phyloP scores from a whole-genome alignment of 2,113 vertebrate species.

The Phaetusa simplex region DNA sequence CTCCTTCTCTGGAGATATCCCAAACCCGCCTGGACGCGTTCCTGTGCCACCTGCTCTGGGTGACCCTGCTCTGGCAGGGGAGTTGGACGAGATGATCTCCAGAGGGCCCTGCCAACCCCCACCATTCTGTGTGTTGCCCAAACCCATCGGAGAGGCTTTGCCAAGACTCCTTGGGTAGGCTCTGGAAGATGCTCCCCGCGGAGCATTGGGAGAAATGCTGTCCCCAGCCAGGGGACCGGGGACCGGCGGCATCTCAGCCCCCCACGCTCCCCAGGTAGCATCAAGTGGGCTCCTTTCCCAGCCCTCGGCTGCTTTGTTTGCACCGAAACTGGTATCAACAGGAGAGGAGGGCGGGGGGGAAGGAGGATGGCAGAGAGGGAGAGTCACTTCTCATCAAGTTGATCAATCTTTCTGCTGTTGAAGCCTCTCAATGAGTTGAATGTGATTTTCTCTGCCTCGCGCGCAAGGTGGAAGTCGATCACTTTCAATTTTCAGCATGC shows the following conservation, averaged over 20 bases:
- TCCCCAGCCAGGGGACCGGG: neutral
- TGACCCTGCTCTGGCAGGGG: too few species aligned
- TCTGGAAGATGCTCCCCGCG: neutral
- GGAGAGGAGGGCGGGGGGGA: neutral
- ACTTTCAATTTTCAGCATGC: slow-evolving; percentile 67
- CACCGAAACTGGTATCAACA: neutral
- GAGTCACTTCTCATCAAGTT: slow-evolving; percentile 57
- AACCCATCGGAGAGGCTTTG: neutral
- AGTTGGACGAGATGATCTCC: neutral
- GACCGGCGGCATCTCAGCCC: neutral
- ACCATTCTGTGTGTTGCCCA: neutral
- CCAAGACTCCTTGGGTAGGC: fast-evolving
- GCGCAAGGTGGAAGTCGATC: slow-evolving; percentile 59
- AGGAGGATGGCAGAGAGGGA: neutral
- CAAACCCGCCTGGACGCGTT: neutral
- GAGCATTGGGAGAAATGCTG: neutral
- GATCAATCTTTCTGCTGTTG: slow-evolving; percentile 70
- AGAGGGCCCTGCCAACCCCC: neutral
- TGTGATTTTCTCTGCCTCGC: slow-evolving; percentile 65
- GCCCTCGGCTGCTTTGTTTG: neutral
- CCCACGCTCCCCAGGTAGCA: neutral
- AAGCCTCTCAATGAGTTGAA: slow-evolving; percentile 67
- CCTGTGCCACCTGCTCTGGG: neutral
- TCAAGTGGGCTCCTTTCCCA: neutral
- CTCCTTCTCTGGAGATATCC: neutral